phyloP scores from a whole-genome alignment of 2,888 invertebrate genomes.

The Hololepta plana region DNA sequence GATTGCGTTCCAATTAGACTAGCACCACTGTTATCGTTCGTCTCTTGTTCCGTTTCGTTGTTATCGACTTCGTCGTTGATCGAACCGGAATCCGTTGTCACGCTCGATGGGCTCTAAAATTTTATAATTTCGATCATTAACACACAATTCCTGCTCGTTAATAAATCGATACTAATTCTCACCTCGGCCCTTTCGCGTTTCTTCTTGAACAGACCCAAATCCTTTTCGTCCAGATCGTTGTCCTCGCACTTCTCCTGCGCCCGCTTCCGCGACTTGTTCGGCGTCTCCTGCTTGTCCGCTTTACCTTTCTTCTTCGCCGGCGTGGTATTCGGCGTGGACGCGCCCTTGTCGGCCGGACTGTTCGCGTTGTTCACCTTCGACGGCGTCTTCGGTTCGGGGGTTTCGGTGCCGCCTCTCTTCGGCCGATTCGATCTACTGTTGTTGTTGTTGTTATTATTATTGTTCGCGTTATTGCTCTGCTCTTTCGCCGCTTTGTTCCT shows the following conservation, averaged over 20 bases:
- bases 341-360: constrained; percentile 15
- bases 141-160: background rate
- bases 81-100: constrained; percentile 71
- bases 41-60: constrained; percentile 2
- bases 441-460: background rate
- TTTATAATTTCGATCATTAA: too few relatives aligned
- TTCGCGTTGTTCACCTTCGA: constrained; percentile 24
- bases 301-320: constrained; percentile 25
- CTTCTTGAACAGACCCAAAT: constrained; percentile 27
- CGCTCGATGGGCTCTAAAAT: constrained; percentile 60
- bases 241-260: constrained; percentile 28
- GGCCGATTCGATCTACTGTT: constrained; percentile 18
- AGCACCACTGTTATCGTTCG: constrained; percentile 19
- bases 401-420: constrained; percentile 40
- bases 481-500: constrained; percentile 67
- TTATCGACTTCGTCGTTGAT: constrained; percentile 46
- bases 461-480: constrained; percentile 27
- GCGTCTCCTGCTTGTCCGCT: constrained; percentile 32
- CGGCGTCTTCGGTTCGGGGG: constrained; percentile 34
- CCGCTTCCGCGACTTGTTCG: constrained; percentile 34
- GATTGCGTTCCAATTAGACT: constrained; percentile 17
- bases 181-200: constrained; percentile 29
- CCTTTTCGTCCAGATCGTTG: constrained; percentile 28
- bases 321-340: constrained; percentile 17
- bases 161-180: constrained; percentile 2